phyloP scores from a whole-genome alignment of 2,113 vertebrate genomes.

The Coptodon bakossiorum region DNA sequence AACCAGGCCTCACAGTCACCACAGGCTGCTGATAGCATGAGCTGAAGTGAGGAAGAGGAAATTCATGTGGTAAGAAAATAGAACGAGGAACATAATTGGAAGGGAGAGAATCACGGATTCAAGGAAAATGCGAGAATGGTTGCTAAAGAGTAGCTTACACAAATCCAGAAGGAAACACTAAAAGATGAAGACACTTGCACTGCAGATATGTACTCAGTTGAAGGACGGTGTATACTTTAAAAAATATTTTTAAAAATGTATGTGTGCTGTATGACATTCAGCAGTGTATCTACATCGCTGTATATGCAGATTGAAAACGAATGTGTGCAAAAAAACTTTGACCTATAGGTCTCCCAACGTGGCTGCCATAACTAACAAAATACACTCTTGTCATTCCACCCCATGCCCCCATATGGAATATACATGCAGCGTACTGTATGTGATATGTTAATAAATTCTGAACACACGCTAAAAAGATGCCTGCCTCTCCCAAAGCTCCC shows the following conservation, averaged over 20 bases:
- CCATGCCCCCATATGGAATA: not conserved
- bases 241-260: not conserved
- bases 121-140: not conserved
- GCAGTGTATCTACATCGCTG: slow-evolving; percentile 28
- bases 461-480: slow-evolving; percentile 52
- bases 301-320: not conserved
- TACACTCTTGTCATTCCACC: not conserved
- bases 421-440: slow-evolving; percentile 6
- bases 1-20: not conserved
- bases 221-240: not conserved
- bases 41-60: not conserved
- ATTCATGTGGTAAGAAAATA: not conserved
- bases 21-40: not conserved
- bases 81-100: not conserved
- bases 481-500: slow-evolving; percentile 32
- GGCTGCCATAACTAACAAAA: not conserved
- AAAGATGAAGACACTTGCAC: not conserved
- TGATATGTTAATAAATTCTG: slow-evolving; percentile 62
- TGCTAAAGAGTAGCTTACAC: not conserved
- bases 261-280: not conserved
- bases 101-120: not conserved
- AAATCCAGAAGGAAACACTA: not conserved
- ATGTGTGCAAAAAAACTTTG: not conserved
- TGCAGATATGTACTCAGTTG: not conserved
- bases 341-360: not conserved